phyloP scores from a whole-genome alignment of 2,797 vertebrate species.

The Picus viridis region DNA sequence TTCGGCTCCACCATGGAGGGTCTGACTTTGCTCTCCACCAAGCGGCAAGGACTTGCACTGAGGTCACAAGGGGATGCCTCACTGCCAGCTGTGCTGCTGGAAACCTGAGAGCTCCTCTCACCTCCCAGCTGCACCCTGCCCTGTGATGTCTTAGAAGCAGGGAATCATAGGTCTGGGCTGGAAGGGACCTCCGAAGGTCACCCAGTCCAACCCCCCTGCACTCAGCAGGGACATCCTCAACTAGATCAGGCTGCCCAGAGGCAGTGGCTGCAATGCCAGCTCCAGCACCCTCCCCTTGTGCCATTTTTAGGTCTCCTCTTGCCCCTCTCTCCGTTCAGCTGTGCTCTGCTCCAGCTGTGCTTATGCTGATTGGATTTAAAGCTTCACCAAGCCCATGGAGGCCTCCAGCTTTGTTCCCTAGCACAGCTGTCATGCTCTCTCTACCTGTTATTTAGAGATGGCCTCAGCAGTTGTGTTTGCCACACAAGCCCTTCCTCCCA shows the following conservation, averaged over 20 bases:
- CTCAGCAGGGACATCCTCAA: too few species aligned
- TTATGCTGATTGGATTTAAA: not conserved
- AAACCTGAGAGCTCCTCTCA: not conserved
- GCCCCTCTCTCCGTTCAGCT: not conserved
- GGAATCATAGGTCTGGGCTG: too few species aligned
- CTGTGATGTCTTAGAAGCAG: too few species aligned
- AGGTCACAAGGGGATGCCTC: not conserved
- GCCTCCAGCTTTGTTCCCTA: not conserved
- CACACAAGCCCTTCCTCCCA: not conserved
- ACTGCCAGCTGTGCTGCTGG: not conserved
- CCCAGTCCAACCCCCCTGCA: too few species aligned
- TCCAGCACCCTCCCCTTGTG: not conserved
- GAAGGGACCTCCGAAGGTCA: not conserved
- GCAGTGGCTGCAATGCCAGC: not conserved
- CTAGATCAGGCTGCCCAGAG: not conserved
- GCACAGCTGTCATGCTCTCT: not conserved
- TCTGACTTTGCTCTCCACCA: not conserved
- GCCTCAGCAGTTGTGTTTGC: not conserved
- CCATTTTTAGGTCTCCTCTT: not conserved
- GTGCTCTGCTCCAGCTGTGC: not conserved
- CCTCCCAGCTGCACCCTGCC: not conserved
- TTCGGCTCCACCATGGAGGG: not conserved
- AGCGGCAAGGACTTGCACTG: not conserved
- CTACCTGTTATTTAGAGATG: not conserved
- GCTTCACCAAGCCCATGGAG: not conserved